These are phyloP conservation scores for Callyntrura sp. DNA, from an alignment of 2,888 invertebrate species.

Conservation along the genomic window DNA sequence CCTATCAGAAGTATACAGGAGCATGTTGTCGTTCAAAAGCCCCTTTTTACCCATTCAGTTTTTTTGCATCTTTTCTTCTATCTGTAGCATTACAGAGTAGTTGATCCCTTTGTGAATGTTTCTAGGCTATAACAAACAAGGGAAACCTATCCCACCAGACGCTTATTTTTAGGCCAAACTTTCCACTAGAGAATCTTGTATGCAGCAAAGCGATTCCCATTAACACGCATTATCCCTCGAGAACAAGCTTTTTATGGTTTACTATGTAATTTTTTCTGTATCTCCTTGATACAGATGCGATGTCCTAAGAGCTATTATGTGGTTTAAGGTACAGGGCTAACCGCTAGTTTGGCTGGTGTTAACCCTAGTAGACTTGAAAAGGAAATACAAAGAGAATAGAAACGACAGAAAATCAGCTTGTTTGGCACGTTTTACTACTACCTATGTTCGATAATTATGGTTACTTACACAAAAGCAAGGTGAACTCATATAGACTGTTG, in stretches of 20 bases:
- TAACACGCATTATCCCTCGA: constrained; percentile 75
- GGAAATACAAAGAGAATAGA: constrained; percentile 12
- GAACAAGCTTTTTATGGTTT: constrained; percentile 71
- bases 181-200: constrained; percentile 42
- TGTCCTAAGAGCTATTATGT: not conserved
- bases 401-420: constrained; percentile 57
- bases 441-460: constrained; percentile 13
- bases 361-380: not conserved
- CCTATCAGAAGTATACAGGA: too few species aligned
- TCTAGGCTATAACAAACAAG: too few species aligned
- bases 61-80: not conserved
- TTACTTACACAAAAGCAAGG: constrained; percentile 8
- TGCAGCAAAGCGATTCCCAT: constrained; percentile 66
- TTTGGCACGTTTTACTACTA: constrained; percentile 74
- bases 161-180: not conserved
- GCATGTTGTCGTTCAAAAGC: not conserved
- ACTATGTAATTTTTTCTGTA: constrained; percentile 57
- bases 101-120: too few species aligned
- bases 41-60: not conserved
- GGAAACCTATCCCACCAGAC: too few species aligned
- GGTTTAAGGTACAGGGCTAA: not conserved
- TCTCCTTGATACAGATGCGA: constrained; percentile 8
- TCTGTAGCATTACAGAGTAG: too few species aligned
- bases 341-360: not conserved
- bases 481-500: not conserved